Percentiles rank a stretch among this genome's conserved stretches.
Evolutionary conservation across 2,113 vertebrate species (phyloP).

Genomic region (Scortum barcoo): DNA sequence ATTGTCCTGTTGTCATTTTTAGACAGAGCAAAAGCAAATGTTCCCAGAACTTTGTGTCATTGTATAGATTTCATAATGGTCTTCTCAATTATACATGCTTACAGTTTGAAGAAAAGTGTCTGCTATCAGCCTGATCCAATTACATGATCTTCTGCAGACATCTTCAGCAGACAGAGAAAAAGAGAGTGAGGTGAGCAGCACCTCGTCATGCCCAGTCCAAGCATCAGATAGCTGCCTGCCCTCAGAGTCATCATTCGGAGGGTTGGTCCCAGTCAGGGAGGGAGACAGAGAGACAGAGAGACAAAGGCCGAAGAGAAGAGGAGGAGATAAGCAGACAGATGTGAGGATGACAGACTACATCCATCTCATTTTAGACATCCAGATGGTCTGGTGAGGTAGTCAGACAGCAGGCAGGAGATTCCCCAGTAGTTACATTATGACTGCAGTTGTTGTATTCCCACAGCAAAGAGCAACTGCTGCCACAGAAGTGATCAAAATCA

Average conservation of each 20-base stretch:
- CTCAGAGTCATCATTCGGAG: slow-evolving; percentile 41
- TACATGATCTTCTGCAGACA: slow-evolving; percentile 25
- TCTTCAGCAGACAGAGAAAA: slow-evolving; percentile 35
- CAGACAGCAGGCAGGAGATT: slow-evolving; percentile 33
- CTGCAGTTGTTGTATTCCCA: slow-evolving; percentile 16
- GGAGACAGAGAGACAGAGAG: slow-evolving; percentile 39
- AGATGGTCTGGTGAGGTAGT: slow-evolving; percentile 25
- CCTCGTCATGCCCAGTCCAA: slow-evolving; percentile 26
- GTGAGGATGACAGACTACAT: slow-evolving; percentile 46
- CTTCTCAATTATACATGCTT: background rate
- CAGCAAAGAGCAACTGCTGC: slow-evolving; percentile 32
- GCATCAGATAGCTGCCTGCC: slow-evolving; percentile 19
- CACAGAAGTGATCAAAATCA: slow-evolving; percentile 1
- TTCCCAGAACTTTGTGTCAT: background rate
- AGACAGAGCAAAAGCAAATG: background rate
- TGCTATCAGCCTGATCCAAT: slow-evolving; percentile 13
- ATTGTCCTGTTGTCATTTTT: slow-evolving; percentile 9
- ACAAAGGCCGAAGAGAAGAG: slow-evolving; percentile 23
- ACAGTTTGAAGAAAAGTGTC: background rate
- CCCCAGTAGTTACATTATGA: slow-evolving; percentile 12
- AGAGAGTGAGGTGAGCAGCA: slow-evolving; percentile 48
- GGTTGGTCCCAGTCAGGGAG: slow-evolving; percentile 32
- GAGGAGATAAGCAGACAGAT: slow-evolving; percentile 42
- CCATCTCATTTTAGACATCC: slow-evolving; percentile 9
- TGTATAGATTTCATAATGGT: background rate